phyloP scores from a whole-genome alignment of 1,140 invertebrate genomes.

The Tetragonula clypearis region DNA sequence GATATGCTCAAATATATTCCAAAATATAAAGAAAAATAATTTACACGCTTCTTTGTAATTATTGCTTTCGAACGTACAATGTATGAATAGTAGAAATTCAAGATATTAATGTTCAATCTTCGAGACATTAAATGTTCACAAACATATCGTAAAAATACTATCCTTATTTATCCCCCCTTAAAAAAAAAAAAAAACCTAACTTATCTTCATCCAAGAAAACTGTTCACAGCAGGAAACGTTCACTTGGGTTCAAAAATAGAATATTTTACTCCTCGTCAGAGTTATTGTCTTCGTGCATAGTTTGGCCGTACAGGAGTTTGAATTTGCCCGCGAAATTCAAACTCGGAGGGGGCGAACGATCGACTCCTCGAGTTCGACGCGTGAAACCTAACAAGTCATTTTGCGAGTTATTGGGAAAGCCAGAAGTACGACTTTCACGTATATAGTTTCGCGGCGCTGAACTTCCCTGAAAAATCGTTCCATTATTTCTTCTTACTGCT shows the following conservation, averaged over 20 bases:
- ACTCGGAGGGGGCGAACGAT: neutral
- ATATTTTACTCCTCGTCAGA: neutral
- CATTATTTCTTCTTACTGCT: slow-evolving; percentile 9
- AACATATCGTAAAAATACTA: too few relatives aligned
- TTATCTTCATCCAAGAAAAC: neutral
- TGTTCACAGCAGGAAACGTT: neutral
- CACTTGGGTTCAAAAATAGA: too few relatives aligned
- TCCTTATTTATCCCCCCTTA: too few relatives aligned
- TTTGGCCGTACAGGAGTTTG: neutral
- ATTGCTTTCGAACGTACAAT: too few relatives aligned
- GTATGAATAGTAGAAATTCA: too few relatives aligned
- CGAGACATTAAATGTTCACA: too few relatives aligned
- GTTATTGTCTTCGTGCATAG: neutral
- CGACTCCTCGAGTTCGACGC: neutral
- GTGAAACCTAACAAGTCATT: neutral
- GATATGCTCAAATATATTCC: too few relatives aligned
- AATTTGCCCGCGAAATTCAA: neutral
- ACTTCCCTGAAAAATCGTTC: slow-evolving; percentile 24
- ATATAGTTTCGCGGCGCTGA: neutral
- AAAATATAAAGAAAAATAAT: too few relatives aligned
- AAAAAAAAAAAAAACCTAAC: too few relatives aligned
- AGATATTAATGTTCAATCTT: too few relatives aligned
- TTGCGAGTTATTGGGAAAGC: neutral
- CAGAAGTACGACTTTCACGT: neutral
- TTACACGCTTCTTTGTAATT: too few relatives aligned